These are phyloP conservation scores for Agriotes lineatus DNA, from an alignment of 2,888 invertebrate species.

Conservation along the genomic window DNA sequence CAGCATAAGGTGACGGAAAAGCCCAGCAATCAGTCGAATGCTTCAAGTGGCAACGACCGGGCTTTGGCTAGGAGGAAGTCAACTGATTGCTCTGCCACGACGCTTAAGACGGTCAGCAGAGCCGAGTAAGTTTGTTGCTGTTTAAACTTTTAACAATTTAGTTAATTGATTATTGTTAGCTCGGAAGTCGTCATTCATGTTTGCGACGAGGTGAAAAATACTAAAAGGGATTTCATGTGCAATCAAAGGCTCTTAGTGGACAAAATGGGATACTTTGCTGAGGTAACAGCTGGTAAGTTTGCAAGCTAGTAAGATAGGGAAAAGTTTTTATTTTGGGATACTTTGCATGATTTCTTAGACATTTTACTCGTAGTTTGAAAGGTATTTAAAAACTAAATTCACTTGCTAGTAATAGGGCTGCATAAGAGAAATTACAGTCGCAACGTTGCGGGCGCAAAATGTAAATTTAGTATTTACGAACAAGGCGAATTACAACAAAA, in stretches of 20 bases:
- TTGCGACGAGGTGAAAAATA: constrained; percentile 92
- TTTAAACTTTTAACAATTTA: constrained; percentile 2
- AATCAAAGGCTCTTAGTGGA: constrained; percentile 86
- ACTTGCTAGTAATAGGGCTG: no score
- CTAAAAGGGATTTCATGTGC: constrained; percentile 91
- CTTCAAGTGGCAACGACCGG: constrained; percentile 63
- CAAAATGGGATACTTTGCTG: constrained; percentile 96
- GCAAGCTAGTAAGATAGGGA: no score
- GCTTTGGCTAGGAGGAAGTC: constrained; percentile 67
- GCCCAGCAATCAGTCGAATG: constrained; percentile 13
- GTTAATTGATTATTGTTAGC: constrained; percentile 48
- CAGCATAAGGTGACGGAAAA: constrained; percentile 23
- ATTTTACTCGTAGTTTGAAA: no score
- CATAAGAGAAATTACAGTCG: no score
- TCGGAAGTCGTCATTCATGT: constrained; percentile 94
- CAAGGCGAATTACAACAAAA: no score
- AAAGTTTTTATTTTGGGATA: no score
- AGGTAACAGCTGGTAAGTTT: constrained; percentile 78
- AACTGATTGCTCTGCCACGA: constrained; percentile 59
- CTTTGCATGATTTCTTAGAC: no score
- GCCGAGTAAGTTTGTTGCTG: constrained; percentile 67
- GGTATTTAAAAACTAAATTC: no score
- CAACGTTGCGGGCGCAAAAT: no score
- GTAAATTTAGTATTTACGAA: no score
- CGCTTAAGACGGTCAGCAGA: constrained; percentile 62